Conservation (phyloP, 2,888 invertebrate species). For the Lypha dubia region DNA sequence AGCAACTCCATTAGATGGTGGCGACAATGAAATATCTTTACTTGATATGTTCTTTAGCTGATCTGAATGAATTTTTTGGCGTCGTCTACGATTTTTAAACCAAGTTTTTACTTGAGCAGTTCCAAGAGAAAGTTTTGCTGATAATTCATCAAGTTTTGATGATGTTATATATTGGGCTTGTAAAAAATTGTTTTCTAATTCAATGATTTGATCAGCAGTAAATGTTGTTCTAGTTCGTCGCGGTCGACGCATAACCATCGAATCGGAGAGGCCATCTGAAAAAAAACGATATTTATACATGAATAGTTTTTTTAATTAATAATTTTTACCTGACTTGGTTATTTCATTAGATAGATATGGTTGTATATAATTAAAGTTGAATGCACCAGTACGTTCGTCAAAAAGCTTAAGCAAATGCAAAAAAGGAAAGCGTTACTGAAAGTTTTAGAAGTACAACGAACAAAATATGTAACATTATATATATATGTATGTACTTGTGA, state of each 20-base stretch:
- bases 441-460: no score
- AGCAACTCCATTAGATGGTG: conserved; percentile 67
- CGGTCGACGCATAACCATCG: conserved; percentile 77
- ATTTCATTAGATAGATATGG: conserved; percentile 74
- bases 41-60: conserved; percentile 76
- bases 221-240: conserved; percentile 79
- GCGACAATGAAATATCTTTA: conserved; percentile 77
- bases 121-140: conserved; percentile 76
- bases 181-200: conserved; percentile 78
- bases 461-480: no score
- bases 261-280: conserved; percentile 77
- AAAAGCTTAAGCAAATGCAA: conserved; percentile 73
- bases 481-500: no score
- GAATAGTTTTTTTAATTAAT: no score
- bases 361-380: conserved; percentile 78
- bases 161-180: conserved; percentile 78
- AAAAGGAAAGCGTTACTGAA: neutral
- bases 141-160: conserved; percentile 76
- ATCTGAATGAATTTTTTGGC: conserved; percentile 77
- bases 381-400: conserved; percentile 77
- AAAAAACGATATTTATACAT: neutral
- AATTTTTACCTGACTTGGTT: conserved; percentile 38
- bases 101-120: conserved; percentile 79
- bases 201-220: conserved; percentile 77
- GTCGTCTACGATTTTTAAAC: conserved; percentile 80